phyloP scores from a whole-genome alignment of 2,113 vertebrate genomes.

The Micronycteris hirsuta region DNA sequence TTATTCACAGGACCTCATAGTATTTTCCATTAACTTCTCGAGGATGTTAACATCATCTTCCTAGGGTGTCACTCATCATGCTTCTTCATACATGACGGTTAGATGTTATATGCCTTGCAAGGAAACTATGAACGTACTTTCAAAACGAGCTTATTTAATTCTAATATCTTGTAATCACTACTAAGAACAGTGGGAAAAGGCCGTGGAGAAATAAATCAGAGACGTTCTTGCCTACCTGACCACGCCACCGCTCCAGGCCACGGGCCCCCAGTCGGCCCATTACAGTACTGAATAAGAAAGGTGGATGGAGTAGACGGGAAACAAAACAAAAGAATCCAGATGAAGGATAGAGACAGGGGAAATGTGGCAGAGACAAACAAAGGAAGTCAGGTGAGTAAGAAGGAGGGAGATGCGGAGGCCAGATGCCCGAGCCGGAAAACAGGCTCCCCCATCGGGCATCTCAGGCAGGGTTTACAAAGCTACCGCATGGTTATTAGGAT shows the following conservation, averaged over 20 bases:
- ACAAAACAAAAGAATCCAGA: neutral
- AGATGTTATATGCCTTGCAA: neutral
- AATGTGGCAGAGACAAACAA: neutral
- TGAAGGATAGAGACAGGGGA: neutral
- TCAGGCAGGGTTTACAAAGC: neutral
- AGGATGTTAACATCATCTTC: neutral
- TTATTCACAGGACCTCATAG: neutral
- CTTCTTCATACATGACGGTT: neutral
- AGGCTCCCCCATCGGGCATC: neutral
- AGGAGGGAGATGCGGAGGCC: neutral
- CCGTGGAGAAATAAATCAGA: neutral
- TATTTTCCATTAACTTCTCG: constrained; percentile 46
- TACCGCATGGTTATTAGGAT: neutral
- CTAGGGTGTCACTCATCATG: neutral
- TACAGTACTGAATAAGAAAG: neutral
- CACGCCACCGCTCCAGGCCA: neutral
- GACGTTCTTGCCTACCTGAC: neutral
- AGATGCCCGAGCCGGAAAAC: neutral
- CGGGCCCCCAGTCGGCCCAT: neutral
- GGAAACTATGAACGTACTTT: neutral
- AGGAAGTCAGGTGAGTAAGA: neutral
- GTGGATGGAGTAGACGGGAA: neutral
- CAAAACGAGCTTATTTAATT: neutral
- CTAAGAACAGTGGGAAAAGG: neutral
- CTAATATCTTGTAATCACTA: neutral